Evolutionary conservation across 2,888 invertebrate species (phyloP), one percentile per base, ranked within the genome.

Genomic region (Patella caerulea): DNA sequence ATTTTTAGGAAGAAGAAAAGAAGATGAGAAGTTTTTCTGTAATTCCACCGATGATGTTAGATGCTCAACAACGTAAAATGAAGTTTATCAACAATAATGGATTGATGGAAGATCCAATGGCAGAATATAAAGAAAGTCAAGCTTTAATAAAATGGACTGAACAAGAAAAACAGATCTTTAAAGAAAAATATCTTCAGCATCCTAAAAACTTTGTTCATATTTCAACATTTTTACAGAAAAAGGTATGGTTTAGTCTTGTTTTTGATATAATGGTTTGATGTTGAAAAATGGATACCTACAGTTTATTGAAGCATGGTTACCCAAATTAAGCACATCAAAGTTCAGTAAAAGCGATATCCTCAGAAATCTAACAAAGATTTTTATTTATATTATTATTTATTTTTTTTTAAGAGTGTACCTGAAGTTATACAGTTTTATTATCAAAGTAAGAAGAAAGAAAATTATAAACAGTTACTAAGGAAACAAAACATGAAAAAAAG

Each of bases 351-450:
- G 45, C 1, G 7, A 45, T 9, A 45, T 19, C 59, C 59, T 17
- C 4, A 17, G 56, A 17, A n/a, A 56, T 0, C 0, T 17, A 45
- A 45, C 1, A 0, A 45, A 45, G 45, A 45, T 45, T 74, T 69
- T 3, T 19, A 55, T 14, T 45, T 45, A 9, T 45, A 1, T 45
- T 45, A 9, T 4, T 5, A 9, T 9, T n/a, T 19, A 52, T 71
- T 71, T 71, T 17, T 59, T 69, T 87, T 86, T n/a, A 86, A 92
- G 94, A 96, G 95, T 87, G 96, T 97, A 75, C 94, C 95, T 87
- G 99, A 99, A 91, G 99, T 98, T 93, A 98, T 99, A 89, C 97
- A 97, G 94, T 97, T 95, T 93, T 99, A 99, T 94, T 99, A 99
- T 94, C 94, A 97, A 92, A 98, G 97, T 89, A 99, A 99, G 92